Evolutionary conservation across 2,113 vertebrate genomes (phyloP).

Genomic region (Tretioscincus oriximinensis): DNA sequence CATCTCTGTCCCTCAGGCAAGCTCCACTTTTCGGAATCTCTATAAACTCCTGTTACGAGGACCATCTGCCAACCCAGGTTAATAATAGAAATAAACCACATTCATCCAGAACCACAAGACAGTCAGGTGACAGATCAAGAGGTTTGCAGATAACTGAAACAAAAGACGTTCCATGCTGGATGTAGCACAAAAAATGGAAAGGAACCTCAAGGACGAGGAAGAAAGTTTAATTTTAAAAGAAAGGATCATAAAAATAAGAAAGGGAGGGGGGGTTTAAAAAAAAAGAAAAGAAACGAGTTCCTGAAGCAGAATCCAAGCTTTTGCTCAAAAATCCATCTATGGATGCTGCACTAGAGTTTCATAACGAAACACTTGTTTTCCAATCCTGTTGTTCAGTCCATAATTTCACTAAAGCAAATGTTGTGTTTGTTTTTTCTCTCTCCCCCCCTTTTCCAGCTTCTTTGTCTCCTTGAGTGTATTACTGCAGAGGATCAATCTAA

Average conservation of each 20-base stretch:
- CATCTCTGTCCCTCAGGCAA: conserved; percentile 76
- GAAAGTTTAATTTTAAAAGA: conserved; percentile 56
- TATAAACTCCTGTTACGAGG: conserved; percentile 70
- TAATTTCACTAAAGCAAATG: conserved; percentile 33
- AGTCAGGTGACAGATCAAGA: conserved; percentile 87
- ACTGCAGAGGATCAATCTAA: conserved; percentile 38
- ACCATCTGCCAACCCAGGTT: conserved; percentile 77
- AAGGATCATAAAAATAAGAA: conserved; percentile 9
- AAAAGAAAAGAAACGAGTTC: conserved; percentile 21
- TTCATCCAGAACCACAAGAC: conserved; percentile 93
- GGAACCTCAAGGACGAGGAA: not conserved
- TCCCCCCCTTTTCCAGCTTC: not conserved
- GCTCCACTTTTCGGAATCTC: conserved; percentile 72
- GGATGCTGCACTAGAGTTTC: conserved; percentile 37
- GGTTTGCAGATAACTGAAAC: conserved; percentile 75
- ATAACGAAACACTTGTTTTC: conserved; percentile 44
- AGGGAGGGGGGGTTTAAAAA: conserved; percentile 39
- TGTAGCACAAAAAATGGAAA: conserved; percentile 57
- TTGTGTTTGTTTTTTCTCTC: not conserved
- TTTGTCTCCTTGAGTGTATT: conserved; percentile 23
- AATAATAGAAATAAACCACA: conserved; percentile 92
- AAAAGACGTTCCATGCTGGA: conserved; percentile 75
- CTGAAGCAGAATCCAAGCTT: conserved; percentile 9
- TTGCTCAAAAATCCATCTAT: conserved; percentile 38
- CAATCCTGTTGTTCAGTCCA: conserved; percentile 35